Evolutionary conservation across 2,113 vertebrate genomes (phyloP), one percentile per base, ranked within the genome.

Genomic region (Tachuris rubrigastra): DNA sequence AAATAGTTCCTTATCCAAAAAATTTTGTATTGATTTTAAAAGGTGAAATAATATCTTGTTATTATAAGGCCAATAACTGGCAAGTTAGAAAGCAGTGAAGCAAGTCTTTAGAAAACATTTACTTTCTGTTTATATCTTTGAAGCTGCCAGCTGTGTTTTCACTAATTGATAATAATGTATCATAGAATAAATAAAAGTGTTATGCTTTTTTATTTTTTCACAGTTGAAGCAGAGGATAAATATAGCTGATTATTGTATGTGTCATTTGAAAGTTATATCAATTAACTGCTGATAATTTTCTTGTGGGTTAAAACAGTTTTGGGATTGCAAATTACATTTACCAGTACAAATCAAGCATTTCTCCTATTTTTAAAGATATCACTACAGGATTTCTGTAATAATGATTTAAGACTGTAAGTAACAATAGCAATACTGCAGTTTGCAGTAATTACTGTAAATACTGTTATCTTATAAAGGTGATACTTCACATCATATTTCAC

Each of bases 171-270:
- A 47, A 27, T 35, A 71, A 49, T 17, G 17, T 69, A 30, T 69
- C 2, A 0, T 22, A 44, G 28, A 39, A 49, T 47, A 69, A 67
- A 85, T 11, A 58, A 27, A 44, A 1, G 0, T 28, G 3, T 42
- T 56, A 35, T 5, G 41, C 12, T n/a, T 74, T 44, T 58, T 20
- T 10, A 31, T 46, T 14, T 22, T 82, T 85, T 19, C 20, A 23
- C 42, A 66, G n/a, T 33, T 84, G 75, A 73, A 87, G 55, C 9
- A 69, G 42, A 81, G n/a, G 7, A 42, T 52, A 74, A 81, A 74
- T 74, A 56, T 3, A 60, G 9, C 13, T 60, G 22, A 74, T 74
- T 65, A 73, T 25, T 62, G 7, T 69, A 42, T 33, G 12, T 41
- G 52, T 91, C 4, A 62, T 63, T 77, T 75, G 28, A 69, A 82